Evolutionary conservation across 92 coral and sea anemone genomes (phyloP).

Genomic region (Palythoa grandiflora): DNA sequence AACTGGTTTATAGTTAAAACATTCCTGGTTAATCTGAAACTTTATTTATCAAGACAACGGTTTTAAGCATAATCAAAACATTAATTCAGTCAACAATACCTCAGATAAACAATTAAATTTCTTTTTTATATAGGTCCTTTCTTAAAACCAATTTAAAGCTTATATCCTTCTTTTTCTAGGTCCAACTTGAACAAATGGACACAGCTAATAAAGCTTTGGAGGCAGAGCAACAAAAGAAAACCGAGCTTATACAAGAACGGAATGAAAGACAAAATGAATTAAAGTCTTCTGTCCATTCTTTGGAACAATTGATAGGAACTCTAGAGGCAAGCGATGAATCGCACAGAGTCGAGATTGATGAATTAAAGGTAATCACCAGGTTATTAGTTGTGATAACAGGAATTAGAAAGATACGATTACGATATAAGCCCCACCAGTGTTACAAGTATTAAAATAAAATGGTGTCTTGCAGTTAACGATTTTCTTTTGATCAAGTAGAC

Average conservation of each 20-base stretch:
- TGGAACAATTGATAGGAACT: conserved; percentile 50
- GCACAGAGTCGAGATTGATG: conserved; percentile 56
- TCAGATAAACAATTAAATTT: too few species aligned
- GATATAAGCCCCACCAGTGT: too few species aligned
- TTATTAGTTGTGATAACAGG: background rate
- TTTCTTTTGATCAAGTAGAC: too few species aligned
- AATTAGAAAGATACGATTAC: background rate
- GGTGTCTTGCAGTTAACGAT: background rate
- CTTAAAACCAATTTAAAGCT: background rate
- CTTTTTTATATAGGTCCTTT: background rate
- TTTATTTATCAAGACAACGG: too few species aligned
- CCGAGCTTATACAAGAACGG: conserved; percentile 21
- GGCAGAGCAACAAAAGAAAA: conserved; percentile 64
- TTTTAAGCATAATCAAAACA: too few species aligned
- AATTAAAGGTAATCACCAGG: conserved; percentile 7
- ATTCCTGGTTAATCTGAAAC: too few species aligned
- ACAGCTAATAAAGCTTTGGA: conserved; percentile 56
- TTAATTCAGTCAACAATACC: too few species aligned
- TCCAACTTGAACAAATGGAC: conserved; percentile 60
- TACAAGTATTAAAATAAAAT: too few species aligned
- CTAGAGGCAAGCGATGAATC: conserved; percentile 70
- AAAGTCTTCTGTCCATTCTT: conserved; percentile 39
- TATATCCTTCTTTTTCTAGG: background rate
- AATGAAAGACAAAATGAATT: conserved; percentile 53
- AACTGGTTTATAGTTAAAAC: too few species aligned